Evolutionary conservation across 2,797 vertebrate species (phyloP).

Genomic region (Sitta carolinensis): DNA sequence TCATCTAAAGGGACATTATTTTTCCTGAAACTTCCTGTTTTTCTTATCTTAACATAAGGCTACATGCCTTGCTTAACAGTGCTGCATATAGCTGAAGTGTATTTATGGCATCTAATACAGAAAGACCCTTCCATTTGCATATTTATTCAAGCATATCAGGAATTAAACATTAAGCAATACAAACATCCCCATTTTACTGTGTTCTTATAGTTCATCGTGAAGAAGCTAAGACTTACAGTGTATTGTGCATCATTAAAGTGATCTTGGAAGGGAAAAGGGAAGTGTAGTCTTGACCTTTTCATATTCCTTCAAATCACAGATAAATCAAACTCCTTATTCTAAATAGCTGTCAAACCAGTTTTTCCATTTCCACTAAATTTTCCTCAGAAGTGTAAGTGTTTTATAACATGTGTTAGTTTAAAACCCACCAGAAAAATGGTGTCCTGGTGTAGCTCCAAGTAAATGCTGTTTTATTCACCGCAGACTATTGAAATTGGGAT

Average conservation of each 20-base stretch:
- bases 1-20: background rate
- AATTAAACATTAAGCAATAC: slow-evolving; percentile 4
- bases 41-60: background rate
- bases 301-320: background rate
- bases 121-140: background rate
- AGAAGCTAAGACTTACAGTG: background rate
- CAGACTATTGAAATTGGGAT: background rate
- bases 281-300: background rate
- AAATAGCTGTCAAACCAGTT: background rate
- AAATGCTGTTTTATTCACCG: background rate
- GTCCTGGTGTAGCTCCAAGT: background rate
- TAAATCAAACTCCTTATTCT: background rate
- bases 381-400: background rate
- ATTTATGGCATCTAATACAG: background rate
- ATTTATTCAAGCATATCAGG: background rate
- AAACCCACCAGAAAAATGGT: background rate
- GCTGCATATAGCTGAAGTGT: background rate
- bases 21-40: background rate
- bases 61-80: background rate
- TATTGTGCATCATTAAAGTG: background rate
- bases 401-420: background rate
- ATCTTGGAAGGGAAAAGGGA: background rate
- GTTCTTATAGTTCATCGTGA: background rate
- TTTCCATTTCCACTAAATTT: background rate
- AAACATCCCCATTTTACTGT: background rate